These are phyloP conservation scores for Chelon labrosus DNA, from an alignment of 2,797 vertebrate species.

Conservation along the genomic window DNA sequence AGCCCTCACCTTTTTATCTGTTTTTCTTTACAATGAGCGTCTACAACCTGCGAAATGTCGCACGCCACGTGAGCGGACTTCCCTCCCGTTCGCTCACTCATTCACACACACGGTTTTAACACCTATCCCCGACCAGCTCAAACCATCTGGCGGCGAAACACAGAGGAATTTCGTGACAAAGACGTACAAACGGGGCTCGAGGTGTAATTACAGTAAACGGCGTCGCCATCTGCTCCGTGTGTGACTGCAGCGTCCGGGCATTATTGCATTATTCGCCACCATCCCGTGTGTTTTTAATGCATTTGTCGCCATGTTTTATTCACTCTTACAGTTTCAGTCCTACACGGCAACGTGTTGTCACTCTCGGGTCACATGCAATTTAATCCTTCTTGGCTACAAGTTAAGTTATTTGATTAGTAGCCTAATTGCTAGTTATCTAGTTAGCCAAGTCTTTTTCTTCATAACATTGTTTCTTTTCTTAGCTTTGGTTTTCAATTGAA, in stretches of 20 bases:
- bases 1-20: no score
- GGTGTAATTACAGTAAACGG: conserved; percentile 15
- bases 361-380: no score
- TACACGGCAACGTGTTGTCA: no score
- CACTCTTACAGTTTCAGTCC: no score
- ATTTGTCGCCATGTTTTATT: background rate
- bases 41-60: background rate
- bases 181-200: background rate
- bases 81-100: background rate
- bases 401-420: no score
- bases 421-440: no score
- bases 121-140: background rate
- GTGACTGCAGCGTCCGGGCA: background rate
- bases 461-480: no score
- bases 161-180: background rate
- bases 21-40: background rate
- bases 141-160: background rate
- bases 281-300: conserved; percentile 13
- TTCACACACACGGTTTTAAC: conserved; percentile 3
- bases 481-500: no score
- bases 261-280: conserved; percentile 9
- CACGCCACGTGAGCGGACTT: background rate
- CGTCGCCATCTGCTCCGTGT: conserved; percentile 29
- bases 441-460: no score
- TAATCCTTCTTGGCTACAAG: no score